Percentiles rank a stretch among this genome's conserved stretches.
phyloP scores from a whole-genome alignment of 2,797 vertebrate species.

The Poecilia wingei region DNA sequence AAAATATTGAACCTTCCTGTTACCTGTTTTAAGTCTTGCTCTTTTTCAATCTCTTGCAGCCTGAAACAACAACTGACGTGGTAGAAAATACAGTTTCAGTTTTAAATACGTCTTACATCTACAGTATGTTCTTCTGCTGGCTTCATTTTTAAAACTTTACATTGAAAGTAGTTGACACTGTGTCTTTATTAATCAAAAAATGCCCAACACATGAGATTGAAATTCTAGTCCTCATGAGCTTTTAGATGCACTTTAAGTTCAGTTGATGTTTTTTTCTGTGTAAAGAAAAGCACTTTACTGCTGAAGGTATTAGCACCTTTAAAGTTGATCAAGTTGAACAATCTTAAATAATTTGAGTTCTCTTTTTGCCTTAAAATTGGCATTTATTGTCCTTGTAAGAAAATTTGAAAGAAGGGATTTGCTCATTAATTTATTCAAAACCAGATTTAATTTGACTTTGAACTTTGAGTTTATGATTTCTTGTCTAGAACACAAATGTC shows the following conservation, averaged over 20 bases:
- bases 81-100: conserved; percentile 2
- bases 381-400: neutral
- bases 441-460: neutral
- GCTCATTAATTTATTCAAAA: neutral
- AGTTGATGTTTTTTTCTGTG: neutral
- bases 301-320: neutral
- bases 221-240: neutral
- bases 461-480: neutral
- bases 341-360: neutral
- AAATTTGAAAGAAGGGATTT: neutral
- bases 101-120: neutral
- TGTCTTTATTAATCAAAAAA: neutral
- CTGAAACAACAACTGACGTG: neutral
- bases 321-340: neutral
- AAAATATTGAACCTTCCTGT: neutral
- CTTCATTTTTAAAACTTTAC: conserved; percentile 1
- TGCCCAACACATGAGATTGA: neutral
- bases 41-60: neutral
- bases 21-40: neutral
- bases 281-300: neutral
- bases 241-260: neutral
- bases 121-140: neutral
- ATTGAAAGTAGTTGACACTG: neutral
- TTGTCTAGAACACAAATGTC: neutral
- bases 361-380: neutral